phyloP scores from a whole-genome alignment of 2,113 vertebrate species.

The Macrotus californicus region DNA sequence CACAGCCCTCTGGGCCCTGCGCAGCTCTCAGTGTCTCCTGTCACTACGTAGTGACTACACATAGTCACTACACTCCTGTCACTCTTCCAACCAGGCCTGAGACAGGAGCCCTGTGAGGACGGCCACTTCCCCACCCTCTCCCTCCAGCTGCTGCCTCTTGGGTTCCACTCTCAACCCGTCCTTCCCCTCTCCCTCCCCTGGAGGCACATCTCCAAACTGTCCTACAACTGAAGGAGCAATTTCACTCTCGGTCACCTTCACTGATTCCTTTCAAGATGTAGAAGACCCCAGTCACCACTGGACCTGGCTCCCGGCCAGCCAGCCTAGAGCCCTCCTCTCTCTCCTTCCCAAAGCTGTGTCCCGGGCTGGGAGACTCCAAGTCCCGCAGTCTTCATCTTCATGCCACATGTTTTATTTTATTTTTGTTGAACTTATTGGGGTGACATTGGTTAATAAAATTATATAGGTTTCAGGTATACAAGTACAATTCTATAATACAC shows the following conservation, averaged over 20 bases:
- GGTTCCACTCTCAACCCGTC: too few species aligned
- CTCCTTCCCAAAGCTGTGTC: not conserved
- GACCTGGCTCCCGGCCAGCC: not conserved
- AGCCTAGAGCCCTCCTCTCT: not conserved
- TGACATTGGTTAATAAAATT: too few species aligned
- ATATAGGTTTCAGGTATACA: too few species aligned
- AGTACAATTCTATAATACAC: too few species aligned
- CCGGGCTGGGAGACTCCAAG: not conserved
- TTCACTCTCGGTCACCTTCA: not conserved
- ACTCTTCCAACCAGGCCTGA: accelerated
- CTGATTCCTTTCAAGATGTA: not conserved
- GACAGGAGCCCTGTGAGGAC: too few species aligned
- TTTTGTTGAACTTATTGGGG: too few species aligned
- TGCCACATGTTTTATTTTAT: not conserved
- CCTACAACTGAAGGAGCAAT: not conserved
- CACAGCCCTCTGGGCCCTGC: not conserved
- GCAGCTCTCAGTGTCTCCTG: not conserved
- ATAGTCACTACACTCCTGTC: too few species aligned
- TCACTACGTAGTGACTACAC: too few species aligned
- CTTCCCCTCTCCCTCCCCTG: not conserved
- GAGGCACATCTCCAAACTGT: not conserved
- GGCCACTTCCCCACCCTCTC: not conserved
- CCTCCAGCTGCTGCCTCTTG: not conserved
- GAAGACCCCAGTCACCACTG: not conserved
- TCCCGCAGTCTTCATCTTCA: not conserved